Conservation (phyloP, 2,888 invertebrate genomes). For the Corbicula japonica region DNA sequence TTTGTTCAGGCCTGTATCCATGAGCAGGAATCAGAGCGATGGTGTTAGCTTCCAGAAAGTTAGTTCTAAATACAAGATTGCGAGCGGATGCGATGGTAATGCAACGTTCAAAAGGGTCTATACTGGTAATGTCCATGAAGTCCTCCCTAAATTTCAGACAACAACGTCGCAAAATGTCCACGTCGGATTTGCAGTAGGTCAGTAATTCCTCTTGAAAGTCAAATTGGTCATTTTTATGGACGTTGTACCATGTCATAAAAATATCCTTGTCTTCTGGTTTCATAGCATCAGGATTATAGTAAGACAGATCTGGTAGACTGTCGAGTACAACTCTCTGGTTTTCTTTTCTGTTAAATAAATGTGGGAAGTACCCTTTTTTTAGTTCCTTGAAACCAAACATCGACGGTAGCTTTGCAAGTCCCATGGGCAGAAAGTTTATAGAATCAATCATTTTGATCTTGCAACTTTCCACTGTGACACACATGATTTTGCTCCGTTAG, state of each 20-base stretch:
- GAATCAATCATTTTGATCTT: conserved; percentile 41
- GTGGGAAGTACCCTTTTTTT: conserved; percentile 58
- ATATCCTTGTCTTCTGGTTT: conserved; percentile 20
- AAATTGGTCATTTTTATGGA: conserved; percentile 26
- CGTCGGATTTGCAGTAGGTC: conserved; percentile 39
- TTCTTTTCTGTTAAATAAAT: conserved; percentile 46
- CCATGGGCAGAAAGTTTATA: conserved; percentile 52
- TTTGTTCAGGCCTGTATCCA: conserved; percentile 55
- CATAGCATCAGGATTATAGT: conserved; percentile 34
- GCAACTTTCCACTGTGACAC: conserved; percentile 4
- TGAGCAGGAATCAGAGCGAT: conserved; percentile 54
- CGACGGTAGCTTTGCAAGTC: conserved; percentile 42
- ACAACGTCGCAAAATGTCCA: conserved; percentile 47
- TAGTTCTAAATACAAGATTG: conserved; percentile 44
- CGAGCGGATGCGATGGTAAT: conserved; percentile 59
- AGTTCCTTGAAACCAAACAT: conserved; percentile 48
- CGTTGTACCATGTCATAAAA: conserved; percentile 36
- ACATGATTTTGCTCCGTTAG: conserved; percentile 42
- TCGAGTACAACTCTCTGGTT: conserved; percentile 27
- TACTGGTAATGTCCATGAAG: conserved; percentile 39
- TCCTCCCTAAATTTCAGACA: conserved; percentile 35
- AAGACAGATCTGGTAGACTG: conserved; percentile 29
- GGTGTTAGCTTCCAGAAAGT: conserved; percentile 35
- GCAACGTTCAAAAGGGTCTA: conserved; percentile 53
- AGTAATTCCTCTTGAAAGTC: conserved; percentile 42